Conservation (phyloP, 2,888 invertebrate genomes). For the Deilephila porcellus region DNA sequence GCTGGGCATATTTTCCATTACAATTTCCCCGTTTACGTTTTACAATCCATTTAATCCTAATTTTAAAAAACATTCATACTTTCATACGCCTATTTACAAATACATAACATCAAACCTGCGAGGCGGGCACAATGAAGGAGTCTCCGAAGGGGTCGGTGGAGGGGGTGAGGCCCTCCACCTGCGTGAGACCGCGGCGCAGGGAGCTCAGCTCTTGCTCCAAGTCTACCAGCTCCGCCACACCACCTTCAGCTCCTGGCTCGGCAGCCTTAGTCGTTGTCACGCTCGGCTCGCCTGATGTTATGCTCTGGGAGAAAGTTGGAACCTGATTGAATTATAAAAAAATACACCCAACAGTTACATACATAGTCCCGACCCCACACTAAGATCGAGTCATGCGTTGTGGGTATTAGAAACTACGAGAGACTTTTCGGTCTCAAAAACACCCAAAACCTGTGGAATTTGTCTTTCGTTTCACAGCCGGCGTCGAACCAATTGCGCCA, state of each 20-base stretch:
- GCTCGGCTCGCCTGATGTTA: constrained; percentile 59
- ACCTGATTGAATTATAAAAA: background rate
- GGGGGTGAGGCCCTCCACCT: constrained; percentile 93
- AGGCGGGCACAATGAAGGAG: constrained; percentile 66
- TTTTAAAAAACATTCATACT: too few relatives aligned
- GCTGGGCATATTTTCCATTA: too few relatives aligned
- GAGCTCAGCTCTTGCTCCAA: constrained; percentile 94
- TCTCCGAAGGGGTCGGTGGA: constrained; percentile 83
- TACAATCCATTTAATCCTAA: too few relatives aligned
- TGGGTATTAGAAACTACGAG: too few relatives aligned
- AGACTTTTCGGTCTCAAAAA: too few relatives aligned
- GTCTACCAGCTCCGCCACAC: constrained; percentile 94
- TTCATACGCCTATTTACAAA: background rate
- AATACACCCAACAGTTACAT: too few relatives aligned
- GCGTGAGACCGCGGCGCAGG: constrained; percentile 93
- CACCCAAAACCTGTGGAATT: too few relatives aligned
- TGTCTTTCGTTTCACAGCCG: too few relatives aligned
- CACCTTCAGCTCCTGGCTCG: constrained; percentile 78
- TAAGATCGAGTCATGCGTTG: too few relatives aligned
- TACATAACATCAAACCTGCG: constrained; percentile 53
- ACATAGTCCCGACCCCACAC: too few relatives aligned
- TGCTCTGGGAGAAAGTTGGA: constrained; percentile 45
- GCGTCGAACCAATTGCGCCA: too few relatives aligned
- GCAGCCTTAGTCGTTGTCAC: constrained; percentile 51
- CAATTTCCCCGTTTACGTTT: too few relatives aligned